A percentile compares a stretch with the other conserved stretches of the same genome.
Conservation (phyloP, 2,888 invertebrate species). For the Lymantria dispar region DNA sequence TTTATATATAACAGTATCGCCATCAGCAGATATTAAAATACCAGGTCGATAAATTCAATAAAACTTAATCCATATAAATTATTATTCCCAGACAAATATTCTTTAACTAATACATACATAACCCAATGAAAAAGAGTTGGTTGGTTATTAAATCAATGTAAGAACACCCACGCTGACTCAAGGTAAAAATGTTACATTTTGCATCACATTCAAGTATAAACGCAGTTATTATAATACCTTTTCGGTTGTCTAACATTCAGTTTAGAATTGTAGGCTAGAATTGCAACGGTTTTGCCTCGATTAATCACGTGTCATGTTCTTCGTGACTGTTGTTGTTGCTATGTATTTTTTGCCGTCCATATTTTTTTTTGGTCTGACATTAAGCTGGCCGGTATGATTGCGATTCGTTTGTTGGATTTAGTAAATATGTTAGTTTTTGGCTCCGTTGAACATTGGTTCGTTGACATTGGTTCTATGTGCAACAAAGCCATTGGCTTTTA, state of each 20-base stretch:
- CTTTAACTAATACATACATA: neutral
- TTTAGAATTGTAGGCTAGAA: conserved; percentile 26
- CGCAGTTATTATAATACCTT: conserved; percentile 44
- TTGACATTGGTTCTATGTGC: conserved; percentile 5
- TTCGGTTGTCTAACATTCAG: conserved; percentile 32
- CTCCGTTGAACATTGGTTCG: neutral
- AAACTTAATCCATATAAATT: conserved; percentile 7
- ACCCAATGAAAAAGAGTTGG: conserved; percentile 12
- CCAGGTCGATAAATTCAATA: neutral
- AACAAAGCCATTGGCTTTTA: conserved; percentile 2
- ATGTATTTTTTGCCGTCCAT: conserved; percentile 34
- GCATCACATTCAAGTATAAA: conserved; percentile 47
- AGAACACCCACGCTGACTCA: conserved; percentile 71
- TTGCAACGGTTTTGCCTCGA: conserved; percentile 50
- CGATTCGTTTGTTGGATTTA: conserved; percentile 7
- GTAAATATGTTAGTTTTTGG: conserved; percentile 6
- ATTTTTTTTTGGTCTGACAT: conserved; percentile 26
- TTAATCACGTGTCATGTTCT: conserved; percentile 50
- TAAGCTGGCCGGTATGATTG: conserved; percentile 9
- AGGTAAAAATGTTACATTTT: conserved; percentile 62
- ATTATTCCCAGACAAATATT: conserved; percentile 1
- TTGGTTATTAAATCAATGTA: conserved; percentile 77
- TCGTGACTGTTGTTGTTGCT: conserved; percentile 47
- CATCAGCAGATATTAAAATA: conserved; percentile 1
- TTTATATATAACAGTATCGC: conserved; percentile 2